Base-by-base conservation (phyloP, 2,113 vertebrate species). In the Alethe diademata region DNA sequence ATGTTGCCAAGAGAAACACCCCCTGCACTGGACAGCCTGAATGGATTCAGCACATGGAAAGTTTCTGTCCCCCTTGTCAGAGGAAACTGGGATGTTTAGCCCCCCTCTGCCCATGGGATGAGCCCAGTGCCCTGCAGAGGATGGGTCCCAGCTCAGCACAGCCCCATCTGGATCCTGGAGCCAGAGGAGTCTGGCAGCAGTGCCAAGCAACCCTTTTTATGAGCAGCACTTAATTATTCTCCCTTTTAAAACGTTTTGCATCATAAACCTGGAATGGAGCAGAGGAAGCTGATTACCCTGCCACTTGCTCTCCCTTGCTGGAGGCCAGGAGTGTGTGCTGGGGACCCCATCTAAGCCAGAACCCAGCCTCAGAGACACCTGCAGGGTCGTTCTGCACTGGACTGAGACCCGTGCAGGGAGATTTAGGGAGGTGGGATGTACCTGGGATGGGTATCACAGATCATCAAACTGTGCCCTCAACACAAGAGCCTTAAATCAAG, bases 201-300 rank as follows among this genome's bases (percentile, higher is more conserved):
- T 14, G 33, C 51, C 31, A 11, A 90, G 45, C 16, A 50, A 26
- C 50, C 17, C 51, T 92, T 89, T 92, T 94, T 67, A 91, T 6
- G 64, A 92, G 65, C 72, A 65, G 83, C 60, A 71, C 78, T 96
- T 94, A 89, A 92, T 95, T 88, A 96, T 71, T 89, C 38, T 7
- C 70, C 69, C 78, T 91, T 94, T 96, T 71, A 82, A 93, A 92
- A 90, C 7, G 66, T 89, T 95, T 94, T 93, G 94, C 96, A 60
- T 69, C 93, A 79, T 91, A 96, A 95, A 95, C 66, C 78, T 31
- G 51, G 47, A 58, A 92, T 36, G 62, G 80, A 89, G 64, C 9
- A 2, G 66, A 71, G 69, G 79, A 87, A 64, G 51, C 80, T 6
- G 23, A 92, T 93, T 66, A 65, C 64, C 54, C 61, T 72, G 60